A percentile compares a stretch with the other conserved stretches of the same genome.
phyloP scores from a whole-genome alignment of 2,797 vertebrate species.

The Micropoecilia bifurca region DNA sequence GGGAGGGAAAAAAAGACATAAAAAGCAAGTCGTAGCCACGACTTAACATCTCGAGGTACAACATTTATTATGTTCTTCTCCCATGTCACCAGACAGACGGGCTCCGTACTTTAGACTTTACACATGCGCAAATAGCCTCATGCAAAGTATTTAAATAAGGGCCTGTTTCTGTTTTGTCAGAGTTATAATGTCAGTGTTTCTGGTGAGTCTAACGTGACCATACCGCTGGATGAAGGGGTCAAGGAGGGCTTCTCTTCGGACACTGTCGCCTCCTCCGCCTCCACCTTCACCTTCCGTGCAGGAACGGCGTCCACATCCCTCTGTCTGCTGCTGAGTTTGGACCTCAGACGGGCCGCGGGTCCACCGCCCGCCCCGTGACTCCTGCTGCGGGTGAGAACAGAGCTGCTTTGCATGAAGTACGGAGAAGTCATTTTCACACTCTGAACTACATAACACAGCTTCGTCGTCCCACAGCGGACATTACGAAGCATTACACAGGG shows the following conservation, averaged over 20 bases:
- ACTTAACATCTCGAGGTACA: no score
- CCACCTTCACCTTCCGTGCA: conserved; percentile 67
- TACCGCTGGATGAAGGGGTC: conserved; percentile 40
- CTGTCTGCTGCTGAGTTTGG: conserved; percentile 44
- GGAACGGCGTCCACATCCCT: conserved; percentile 11
- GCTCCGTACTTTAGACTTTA: not conserved
- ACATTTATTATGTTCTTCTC: no score
- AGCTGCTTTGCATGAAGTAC: conserved; percentile 66
- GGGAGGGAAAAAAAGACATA: no score
- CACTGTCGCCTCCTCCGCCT: conserved; percentile 66
- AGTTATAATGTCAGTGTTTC: not conserved
- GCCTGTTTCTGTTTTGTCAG: not conserved
- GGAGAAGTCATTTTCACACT: conserved; percentile 69
- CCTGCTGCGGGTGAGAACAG: conserved; percentile 28
- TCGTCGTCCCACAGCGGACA: not conserved
- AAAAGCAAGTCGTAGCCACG: no score
- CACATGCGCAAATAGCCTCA: not conserved
- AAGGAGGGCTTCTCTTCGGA: conserved; percentile 31
- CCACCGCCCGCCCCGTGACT: not conserved
- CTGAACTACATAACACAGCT: conserved; percentile 6
- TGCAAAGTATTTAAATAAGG: not conserved
- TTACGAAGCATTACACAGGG: conserved; percentile 12
- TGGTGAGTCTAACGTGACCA: not conserved
- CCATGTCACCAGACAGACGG: no score
- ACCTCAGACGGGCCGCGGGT: conserved; percentile 37